Conservation (phyloP, 2,888 invertebrate species). For the Dasypolia templi region DNA sequence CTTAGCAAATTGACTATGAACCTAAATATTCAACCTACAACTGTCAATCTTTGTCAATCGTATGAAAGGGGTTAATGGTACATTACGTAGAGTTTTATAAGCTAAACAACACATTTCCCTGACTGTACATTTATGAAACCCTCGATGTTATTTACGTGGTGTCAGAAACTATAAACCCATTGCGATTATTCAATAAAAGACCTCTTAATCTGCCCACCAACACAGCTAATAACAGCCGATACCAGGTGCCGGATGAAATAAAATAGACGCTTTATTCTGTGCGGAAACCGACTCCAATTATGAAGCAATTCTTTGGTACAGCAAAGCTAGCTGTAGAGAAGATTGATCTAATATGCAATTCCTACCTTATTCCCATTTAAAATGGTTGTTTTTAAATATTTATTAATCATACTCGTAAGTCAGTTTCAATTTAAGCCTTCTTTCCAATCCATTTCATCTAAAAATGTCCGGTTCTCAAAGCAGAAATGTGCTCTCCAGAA, state of each 20-base stretch:
- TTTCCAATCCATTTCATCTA: neutral
- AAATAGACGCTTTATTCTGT: conserved; percentile 51
- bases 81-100: neutral
- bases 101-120: neutral
- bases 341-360: neutral
- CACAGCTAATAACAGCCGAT: conserved; percentile 46
- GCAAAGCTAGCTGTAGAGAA: conserved; percentile 10
- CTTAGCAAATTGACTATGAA: neutral
- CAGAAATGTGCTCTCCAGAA: conserved; percentile 12
- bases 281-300: conserved; percentile 28
- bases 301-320: conserved; percentile 30
- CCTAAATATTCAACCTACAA: neutral
- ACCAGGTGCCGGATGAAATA: conserved; percentile 47
- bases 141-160: neutral
- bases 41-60: neutral
- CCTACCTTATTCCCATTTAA: neutral
- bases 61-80: neutral
- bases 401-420: neutral
- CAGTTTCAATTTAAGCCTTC: neutral
- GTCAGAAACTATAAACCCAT: conserved; percentile 23
- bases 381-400: neutral
- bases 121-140: neutral
- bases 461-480: conserved; percentile 6
- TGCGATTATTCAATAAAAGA: conserved; percentile 43
- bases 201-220: conserved; percentile 28